These are phyloP conservation scores for Ellobium chinense DNA, from an alignment of 2,888 invertebrate genomes.

Conservation along the genomic window DNA sequence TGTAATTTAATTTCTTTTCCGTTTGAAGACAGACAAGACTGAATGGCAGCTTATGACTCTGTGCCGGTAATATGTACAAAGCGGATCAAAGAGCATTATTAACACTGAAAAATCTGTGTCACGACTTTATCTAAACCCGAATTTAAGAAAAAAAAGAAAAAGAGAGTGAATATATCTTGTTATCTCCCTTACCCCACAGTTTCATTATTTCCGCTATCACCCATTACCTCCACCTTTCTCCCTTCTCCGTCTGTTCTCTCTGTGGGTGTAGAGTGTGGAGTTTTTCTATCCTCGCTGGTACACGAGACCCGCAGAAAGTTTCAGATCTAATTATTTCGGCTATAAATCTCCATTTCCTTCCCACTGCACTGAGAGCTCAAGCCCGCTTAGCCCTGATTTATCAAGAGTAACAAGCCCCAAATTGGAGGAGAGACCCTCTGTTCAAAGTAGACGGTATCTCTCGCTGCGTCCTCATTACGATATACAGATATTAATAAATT, in stretches of 20 bases:
- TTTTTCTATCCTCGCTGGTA: background rate
- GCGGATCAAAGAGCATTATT: no score
- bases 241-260: background rate
- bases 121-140: no score
- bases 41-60: no score
- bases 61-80: no score
- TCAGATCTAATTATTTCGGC: conserved; percentile 51
- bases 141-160: background rate
- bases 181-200: background rate
- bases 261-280: conserved; percentile 2
- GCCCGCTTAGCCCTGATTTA: conserved; percentile 34
- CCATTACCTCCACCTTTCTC: background rate
- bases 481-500: conserved; percentile 56
- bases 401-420: conserved; percentile 43
- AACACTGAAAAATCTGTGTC: no score
- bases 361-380: conserved; percentile 3
- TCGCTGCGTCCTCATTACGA: conserved; percentile 43
- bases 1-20: no score
- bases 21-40: no score
- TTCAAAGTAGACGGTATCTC: conserved; percentile 49
- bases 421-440: conserved; percentile 37
- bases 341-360: conserved; percentile 51
- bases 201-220: background rate
- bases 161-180: no score
- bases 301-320: background rate